Conservation (phyloP, 2,797 vertebrate genomes). For the Phalanger gymnotis region DNA sequence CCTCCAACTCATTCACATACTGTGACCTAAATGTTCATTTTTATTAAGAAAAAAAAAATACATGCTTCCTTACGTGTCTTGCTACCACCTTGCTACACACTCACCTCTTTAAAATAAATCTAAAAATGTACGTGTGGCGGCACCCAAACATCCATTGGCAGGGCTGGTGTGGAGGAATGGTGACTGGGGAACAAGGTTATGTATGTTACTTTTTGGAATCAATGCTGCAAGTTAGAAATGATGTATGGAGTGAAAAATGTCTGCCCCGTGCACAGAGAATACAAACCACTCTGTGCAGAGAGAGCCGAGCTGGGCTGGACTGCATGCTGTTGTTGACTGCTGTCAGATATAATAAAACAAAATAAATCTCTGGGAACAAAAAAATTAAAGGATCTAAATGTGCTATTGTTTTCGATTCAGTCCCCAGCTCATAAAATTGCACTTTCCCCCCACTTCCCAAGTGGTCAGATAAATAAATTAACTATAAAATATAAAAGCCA, state of each 20-base stretch:
- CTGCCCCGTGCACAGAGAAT: constrained; percentile 49
- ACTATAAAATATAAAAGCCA: constrained; percentile 68
- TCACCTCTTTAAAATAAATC: not conserved
- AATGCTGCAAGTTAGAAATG: constrained; percentile 4
- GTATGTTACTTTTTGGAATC: constrained; percentile 44
- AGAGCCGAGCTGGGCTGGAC: not conserved
- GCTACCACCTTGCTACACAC: too few species aligned
- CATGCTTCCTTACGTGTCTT: not conserved
- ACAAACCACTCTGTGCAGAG: constrained; percentile 56
- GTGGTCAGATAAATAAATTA: constrained; percentile 78
- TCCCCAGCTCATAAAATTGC: constrained; percentile 72
- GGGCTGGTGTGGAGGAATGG: not conserved
- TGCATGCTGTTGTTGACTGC: constrained; percentile 66
- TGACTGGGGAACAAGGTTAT: not conserved
- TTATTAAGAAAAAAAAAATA: not conserved
- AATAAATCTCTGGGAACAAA: constrained; percentile 73
- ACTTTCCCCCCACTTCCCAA: constrained; percentile 61
- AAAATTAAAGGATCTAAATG: constrained; percentile 77
- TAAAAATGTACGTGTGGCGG: rapidly evolving
- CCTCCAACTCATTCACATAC: not conserved
- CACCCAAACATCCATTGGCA: rapidly evolving
- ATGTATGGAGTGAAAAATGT: constrained; percentile 25
- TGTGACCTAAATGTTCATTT: not conserved
- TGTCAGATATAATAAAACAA: constrained; percentile 72
- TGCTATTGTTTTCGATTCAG: constrained; percentile 77